phyloP scores from a whole-genome alignment of 1,140 invertebrate species.

The Macrotrachela quadricornifera region DNA sequence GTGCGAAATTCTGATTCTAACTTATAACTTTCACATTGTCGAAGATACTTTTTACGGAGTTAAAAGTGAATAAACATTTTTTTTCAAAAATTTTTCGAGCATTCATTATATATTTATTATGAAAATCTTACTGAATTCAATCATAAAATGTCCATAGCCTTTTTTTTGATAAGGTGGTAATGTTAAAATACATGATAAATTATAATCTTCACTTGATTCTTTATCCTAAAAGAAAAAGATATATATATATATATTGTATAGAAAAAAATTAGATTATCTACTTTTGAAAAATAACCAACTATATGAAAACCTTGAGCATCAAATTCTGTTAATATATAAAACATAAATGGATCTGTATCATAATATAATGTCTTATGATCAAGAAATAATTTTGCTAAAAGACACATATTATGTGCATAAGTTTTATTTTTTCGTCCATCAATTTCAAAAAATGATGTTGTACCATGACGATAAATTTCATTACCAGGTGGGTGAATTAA shows the following conservation, averaged over 20 bases:
- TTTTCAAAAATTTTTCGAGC: too few relatives aligned
- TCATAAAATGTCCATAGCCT: conserved; percentile 91
- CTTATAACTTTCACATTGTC: too few relatives aligned
- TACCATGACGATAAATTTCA: conserved; percentile 87
- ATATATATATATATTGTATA: background rate
- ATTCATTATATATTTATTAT: background rate
- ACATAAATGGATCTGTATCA: conserved; percentile 95
- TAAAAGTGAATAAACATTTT: too few relatives aligned
- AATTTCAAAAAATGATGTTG: conserved; percentile 96
- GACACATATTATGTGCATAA: conserved; percentile 93
- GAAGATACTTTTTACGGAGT: too few relatives aligned
- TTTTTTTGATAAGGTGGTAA: conserved; percentile 92
- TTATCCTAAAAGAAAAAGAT: conserved; percentile 46
- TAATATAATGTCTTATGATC: conserved; percentile 98
- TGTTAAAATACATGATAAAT: conserved; percentile 95
- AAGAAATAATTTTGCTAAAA: conserved; percentile 87
- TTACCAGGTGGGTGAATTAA: conserved; percentile 76
- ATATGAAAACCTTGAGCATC: conserved; percentile 58
- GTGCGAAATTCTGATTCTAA: too few relatives aligned
- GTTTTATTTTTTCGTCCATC: conserved; percentile 85
- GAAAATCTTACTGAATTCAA: conserved; percentile 68
- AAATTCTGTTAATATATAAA: conserved; percentile 94
- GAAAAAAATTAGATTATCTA: conserved; percentile 12
- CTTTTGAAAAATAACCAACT: conserved; percentile 96
- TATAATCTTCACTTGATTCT: conserved; percentile 96